Base-by-base conservation (phyloP, 2,113 vertebrate species). In the Oreotrochilus melanogaster region DNA sequence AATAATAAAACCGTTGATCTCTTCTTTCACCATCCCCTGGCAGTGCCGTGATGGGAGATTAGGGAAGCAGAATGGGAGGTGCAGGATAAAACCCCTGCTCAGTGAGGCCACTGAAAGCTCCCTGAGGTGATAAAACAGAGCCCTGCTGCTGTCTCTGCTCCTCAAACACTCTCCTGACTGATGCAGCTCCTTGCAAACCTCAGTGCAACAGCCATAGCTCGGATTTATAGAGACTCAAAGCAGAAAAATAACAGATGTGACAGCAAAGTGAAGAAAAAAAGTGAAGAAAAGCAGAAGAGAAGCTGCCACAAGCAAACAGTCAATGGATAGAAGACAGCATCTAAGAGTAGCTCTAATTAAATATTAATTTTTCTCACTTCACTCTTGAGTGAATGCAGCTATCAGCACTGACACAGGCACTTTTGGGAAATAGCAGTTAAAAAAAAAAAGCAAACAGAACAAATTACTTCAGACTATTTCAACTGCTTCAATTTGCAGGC, bases 361-460 rank as follows among this genome's bases (percentile, higher is more conserved):
- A 96, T 89, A 95, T 89, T 93, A 53, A 93, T 95, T 93, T 92
- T 78, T 89, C 91, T 92, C 92, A 76, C 95, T 92, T 60, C 66
- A 5, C 61, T 82, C 70, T 30, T 30, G 69, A 82, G 50, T 3
- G 7, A 80, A 56, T 27, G 70, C 60, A 47, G 87, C 76, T 89
- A 80, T 73, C 65, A 47, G 57, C 1, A 0, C 64, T 62, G 45
- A 50, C 85, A 74, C 71, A 76, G 83, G 83, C 86, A 54, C 86
- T 87, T 53, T 12, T 28, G 89, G 75, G 73, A 80, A 80, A 96
- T 2, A 47, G 51, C 87, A 30, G 54, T 23, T 86, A 3, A 56
- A 58, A 48, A 19, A 56, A 50, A 72, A 72, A 58, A 31, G 25
- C 71, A 86, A 92, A 50, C 39, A 78, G 80, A 93, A 92, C 18